Conservation (phyloP, 2,797 vertebrate species). For the Xenentodon cancila region DNA sequence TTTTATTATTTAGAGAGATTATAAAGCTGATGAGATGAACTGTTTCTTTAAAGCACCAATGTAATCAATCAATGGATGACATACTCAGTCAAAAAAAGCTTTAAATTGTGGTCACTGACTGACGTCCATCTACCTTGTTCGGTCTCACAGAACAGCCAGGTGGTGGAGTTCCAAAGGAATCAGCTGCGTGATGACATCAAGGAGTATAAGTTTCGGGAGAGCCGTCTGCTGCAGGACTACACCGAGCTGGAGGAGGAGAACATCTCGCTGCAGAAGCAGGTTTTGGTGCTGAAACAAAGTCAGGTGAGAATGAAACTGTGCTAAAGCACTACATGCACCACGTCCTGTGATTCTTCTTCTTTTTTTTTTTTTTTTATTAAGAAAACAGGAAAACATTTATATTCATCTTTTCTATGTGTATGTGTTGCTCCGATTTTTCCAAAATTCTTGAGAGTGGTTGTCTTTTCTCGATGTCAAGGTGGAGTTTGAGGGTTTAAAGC, state of each 20-base stretch:
- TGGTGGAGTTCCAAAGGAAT: conserved; percentile 91
- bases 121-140: neutral
- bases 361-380: conserved; percentile 1
- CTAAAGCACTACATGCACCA: neutral
- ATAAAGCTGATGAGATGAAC: conserved; percentile 27
- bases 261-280: conserved; percentile 97
- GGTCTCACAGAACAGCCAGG: conserved; percentile 86
- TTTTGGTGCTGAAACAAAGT: conserved; percentile 93
- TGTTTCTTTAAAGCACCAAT: conserved; percentile 33
- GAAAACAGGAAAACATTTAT: no score
- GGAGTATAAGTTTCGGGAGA: conserved; percentile 96
- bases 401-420: neutral
- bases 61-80: conserved; percentile 1
- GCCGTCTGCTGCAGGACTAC: conserved; percentile 96
- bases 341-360: neutral
- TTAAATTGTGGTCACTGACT: conserved; percentile 30
- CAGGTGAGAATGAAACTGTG: conserved; percentile 82
- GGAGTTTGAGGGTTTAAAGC: conserved; percentile 96
- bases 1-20: conserved; percentile 37
- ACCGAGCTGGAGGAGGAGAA: conserved; percentile 98
- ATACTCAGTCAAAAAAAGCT: conserved; percentile 20
- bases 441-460: conserved; percentile 4
- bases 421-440: neutral
- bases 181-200: conserved; percentile 96
- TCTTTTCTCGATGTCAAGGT: conserved; percentile 78